Evolutionary conservation across 2,888 invertebrate species (phyloP).

Genomic region (Hydropsyche betteni): DNA sequence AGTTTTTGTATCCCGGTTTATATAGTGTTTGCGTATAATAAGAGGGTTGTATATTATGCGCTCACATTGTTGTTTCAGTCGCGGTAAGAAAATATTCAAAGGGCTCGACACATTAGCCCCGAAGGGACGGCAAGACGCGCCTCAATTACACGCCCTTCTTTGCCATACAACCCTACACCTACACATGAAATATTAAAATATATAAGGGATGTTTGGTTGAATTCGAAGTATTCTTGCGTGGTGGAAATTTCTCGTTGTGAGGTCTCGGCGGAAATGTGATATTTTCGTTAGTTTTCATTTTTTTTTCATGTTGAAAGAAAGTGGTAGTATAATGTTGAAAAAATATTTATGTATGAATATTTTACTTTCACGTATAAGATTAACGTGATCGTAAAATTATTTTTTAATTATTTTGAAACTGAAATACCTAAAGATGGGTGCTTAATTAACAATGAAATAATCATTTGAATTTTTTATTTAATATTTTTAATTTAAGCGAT

Average conservation of each 20-base stretch:
- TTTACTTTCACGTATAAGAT: no score
- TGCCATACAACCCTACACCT: not conserved
- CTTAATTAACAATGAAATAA: no score
- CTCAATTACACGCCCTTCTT: slow-evolving; percentile 44
- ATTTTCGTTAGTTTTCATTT: not conserved
- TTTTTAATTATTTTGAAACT: no score
- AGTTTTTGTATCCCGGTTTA: not conserved
- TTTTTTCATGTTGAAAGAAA: no score
- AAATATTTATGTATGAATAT: no score
- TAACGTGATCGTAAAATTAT: no score
- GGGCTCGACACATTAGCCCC: slow-evolving; percentile 46
- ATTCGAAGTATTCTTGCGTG: not conserved
- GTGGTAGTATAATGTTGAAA: no score
- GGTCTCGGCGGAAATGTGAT: not conserved
- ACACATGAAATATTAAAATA: not conserved
- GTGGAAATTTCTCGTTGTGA: not conserved
- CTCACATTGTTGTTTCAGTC: slow-evolving; percentile 29
- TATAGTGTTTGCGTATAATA: slow-evolving; percentile 1
- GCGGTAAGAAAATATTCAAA: slow-evolving; percentile 46
- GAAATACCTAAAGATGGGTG: no score
- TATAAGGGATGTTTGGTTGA: not conserved
- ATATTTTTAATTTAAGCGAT: no score
- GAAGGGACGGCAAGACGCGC: slow-evolving; percentile 41
- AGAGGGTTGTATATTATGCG: not conserved
- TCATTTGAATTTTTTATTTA: no score